phyloP scores from a whole-genome alignment of 2,888 invertebrate genomes.

The Idaea aversata region DNA sequence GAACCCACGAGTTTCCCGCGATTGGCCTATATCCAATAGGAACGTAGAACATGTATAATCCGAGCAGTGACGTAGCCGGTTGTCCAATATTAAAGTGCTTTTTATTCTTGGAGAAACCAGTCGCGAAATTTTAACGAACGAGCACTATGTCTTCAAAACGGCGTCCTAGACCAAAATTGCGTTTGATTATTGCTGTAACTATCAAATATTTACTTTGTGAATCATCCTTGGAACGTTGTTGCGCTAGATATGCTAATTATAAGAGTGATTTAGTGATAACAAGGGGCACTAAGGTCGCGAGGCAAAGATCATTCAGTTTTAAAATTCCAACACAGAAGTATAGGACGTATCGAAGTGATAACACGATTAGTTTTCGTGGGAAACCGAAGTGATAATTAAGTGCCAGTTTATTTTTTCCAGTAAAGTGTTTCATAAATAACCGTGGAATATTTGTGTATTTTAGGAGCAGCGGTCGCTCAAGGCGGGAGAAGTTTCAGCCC shows the following conservation, averaged over 20 bases:
- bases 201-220: slow-evolving; percentile 66
- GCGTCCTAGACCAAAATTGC: slow-evolving; percentile 71
- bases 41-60: slow-evolving; percentile 62
- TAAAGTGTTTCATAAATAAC: background rate
- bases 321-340: slow-evolving; percentile 13
- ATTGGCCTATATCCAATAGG: slow-evolving; percentile 78
- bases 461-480: slow-evolving; percentile 92
- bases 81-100: slow-evolving; percentile 68
- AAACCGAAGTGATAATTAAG: background rate
- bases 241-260: slow-evolving; percentile 35
- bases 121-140: slow-evolving; percentile 44
- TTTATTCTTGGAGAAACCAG: slow-evolving; percentile 56
- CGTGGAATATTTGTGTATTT: slow-evolving; percentile 37
- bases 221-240: slow-evolving; percentile 50
- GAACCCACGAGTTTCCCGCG: slow-evolving; percentile 63
- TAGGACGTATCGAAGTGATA: background rate
- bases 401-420: background rate
- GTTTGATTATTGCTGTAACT: slow-evolving; percentile 70
- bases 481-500: slow-evolving; percentile 90
- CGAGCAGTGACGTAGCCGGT: slow-evolving; percentile 63
- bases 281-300: slow-evolving; percentile 34
- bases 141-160: slow-evolving; percentile 67
- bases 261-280: slow-evolving; percentile 55
- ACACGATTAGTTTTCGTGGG: background rate
- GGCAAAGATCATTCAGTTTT: slow-evolving; percentile 8